Evolutionary conservation across 2,888 invertebrate genomes (phyloP).

Genomic region (Mellilla xanthometata): DNA sequence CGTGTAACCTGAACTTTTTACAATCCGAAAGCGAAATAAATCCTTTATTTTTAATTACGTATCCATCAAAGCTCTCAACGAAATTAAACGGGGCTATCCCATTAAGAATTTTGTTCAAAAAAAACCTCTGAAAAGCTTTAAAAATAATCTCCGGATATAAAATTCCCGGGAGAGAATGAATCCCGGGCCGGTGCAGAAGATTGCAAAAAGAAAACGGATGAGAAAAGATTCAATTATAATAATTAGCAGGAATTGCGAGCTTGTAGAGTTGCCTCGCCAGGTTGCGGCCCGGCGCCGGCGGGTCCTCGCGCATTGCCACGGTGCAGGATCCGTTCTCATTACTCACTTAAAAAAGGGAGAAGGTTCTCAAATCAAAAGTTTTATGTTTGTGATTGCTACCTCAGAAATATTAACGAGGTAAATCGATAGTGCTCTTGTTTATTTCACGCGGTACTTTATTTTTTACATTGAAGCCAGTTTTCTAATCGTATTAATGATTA

Average conservation of each 20-base stretch:
- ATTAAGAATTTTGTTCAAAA: constrained; percentile 5
- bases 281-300: neutral
- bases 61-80: constrained; percentile 15
- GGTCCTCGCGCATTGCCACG: neutral
- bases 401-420: too few relatives aligned
- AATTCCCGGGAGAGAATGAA: constrained; percentile 28
- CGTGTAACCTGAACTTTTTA: too few relatives aligned
- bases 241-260: constrained; percentile 32
- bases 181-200: constrained; percentile 26
- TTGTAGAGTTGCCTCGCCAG: constrained; percentile 4
- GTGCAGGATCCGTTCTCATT: too few relatives aligned
- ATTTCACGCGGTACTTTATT: too few relatives aligned
- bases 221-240: constrained; percentile 37
- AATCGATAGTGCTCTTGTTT: too few relatives aligned
- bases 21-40: neutral
- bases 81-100: constrained; percentile 9
- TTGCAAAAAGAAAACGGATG: constrained; percentile 34
- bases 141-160: constrained; percentile 28
- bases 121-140: constrained; percentile 17
- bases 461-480: too few relatives aligned
- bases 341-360: too few relatives aligned
- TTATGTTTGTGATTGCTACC: too few relatives aligned
- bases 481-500: too few relatives aligned
- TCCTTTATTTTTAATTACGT: constrained; percentile 5
- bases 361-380: too few relatives aligned